Conservation (phyloP, 2,888 invertebrate species). For the Drosophila anceps region DNA sequence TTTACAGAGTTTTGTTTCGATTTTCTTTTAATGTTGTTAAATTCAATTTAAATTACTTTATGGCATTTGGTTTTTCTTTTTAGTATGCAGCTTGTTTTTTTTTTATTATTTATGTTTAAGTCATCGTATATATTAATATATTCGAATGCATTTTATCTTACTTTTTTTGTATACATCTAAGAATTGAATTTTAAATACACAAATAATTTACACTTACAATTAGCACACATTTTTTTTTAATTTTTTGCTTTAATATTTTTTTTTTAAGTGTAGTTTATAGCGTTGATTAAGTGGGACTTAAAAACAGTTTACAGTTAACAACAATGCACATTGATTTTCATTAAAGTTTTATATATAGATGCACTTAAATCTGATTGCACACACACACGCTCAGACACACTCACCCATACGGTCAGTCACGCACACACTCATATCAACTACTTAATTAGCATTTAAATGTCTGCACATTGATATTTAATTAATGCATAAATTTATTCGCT, state of each 20-base stretch:
- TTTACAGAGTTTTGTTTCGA: conserved; percentile 67
- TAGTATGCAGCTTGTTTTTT: conserved; percentile 62
- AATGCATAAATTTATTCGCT: conserved; percentile 45
- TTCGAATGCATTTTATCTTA: conserved; percentile 66
- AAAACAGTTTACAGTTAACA: conserved; percentile 79
- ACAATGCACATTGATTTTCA: conserved; percentile 73
- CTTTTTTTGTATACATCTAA: conserved; percentile 68
- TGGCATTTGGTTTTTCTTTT: conserved; percentile 69
- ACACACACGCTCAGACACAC: conserved; percentile 6
- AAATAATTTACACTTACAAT: conserved; percentile 79
- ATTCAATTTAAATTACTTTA: conserved; percentile 79
- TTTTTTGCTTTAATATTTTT: conserved; percentile 26
- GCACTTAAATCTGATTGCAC: conserved; percentile 34
- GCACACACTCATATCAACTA: conserved; percentile 9
- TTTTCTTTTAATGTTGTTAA: conserved; percentile 47
- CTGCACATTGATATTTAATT: conserved; percentile 44
- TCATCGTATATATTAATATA: conserved; percentile 43
- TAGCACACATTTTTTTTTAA: conserved; percentile 57
- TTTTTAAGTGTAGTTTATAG: conserved; percentile 74
- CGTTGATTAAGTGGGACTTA: conserved; percentile 77
- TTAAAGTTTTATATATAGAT: conserved; percentile 7
- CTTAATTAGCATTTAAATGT: conserved; percentile 67
- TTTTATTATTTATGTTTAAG: conserved; percentile 21
- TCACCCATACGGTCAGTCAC: conserved; percentile 8
- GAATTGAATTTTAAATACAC: conserved; percentile 77